A percentile compares a stretch with the other conserved stretches of the same genome.
Conservation (phyloP, 2,888 invertebrate species). For the Apamea sordens region DNA sequence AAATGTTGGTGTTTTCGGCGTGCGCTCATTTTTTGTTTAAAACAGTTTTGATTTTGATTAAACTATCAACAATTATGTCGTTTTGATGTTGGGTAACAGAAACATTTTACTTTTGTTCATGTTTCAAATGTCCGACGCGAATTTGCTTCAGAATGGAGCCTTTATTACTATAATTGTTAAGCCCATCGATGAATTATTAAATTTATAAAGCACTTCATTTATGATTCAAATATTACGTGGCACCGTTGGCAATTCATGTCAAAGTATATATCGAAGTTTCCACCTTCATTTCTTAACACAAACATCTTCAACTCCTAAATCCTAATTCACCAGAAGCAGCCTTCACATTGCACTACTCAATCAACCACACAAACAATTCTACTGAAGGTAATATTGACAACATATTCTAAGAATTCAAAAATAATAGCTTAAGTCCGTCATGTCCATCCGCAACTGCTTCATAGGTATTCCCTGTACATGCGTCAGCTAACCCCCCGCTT, state of each 20-base stretch:
- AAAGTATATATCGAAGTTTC: not conserved
- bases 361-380: not conserved
- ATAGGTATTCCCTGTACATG: conserved; percentile 73
- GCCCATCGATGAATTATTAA: not conserved
- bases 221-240: not conserved
- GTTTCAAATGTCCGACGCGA: accelerated
- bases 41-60: not conserved
- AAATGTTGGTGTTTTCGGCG: conserved; percentile 66
- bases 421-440: conserved; percentile 44
- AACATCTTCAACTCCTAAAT: not conserved
- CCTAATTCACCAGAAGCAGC: not conserved
- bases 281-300: not conserved
- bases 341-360: not conserved
- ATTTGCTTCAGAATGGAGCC: not conserved
- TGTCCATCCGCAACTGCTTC: conserved; percentile 51
- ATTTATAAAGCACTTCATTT: not conserved
- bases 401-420: conserved; percentile 46
- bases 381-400: conserved; percentile 1
- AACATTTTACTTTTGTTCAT: not conserved
- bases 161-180: not conserved
- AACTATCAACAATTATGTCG: accelerated
- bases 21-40: conserved; percentile 36
- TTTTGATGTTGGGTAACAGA: not conserved
- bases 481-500: conserved; percentile 76
- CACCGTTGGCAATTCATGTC: not conserved